Evolutionary conservation across 1,140 invertebrate species (phyloP), one percentile per base, ranked within the genome.

Genomic region (Pectinophora gossypiella): DNA sequence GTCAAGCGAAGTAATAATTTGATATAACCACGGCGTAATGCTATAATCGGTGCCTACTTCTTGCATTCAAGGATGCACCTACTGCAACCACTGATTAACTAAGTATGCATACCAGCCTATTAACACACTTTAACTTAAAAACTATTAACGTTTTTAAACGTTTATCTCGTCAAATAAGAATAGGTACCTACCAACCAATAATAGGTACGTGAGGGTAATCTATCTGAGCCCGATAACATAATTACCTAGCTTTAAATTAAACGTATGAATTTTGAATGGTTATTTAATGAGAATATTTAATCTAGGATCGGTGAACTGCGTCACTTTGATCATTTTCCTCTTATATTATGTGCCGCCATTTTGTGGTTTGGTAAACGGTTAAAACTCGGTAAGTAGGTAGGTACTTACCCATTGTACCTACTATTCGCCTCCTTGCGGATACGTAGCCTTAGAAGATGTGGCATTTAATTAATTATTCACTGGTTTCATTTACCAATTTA

Each of bases 1-100:
- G 57, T 64, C 57, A 64, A 56, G 49, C 42, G 38, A 23, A 42
- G 23, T 52, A 61, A 54, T 61, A 54, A 49, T 35, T 23, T 48
- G 46, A 59, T 59, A 55, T 55, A 59, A 51, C 57, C 32, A 38
- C 36, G n/a, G n/a, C 27, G 27, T 7, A 7, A 32, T 32, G 27
- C 27, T 32, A 32, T 32, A 32, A 32, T 32, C n/a, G n/a, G n/a
- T n/a, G n/a, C n/a, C n/a, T n/a, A n/a, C n/a, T n/a, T n/a, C n/a
- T n/a, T n/a, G n/a, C n/a, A n/a, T n/a, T n/a, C n/a, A n/a, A n/a
- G n/a, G 12, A 27, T 27, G 23, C 12, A 27, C 12, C 12, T 27
- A 27, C 23, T 27, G 23, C 23, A 27, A 27, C 23, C 5, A n/a
- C n/a, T n/a, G n/a, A n/a, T n/a, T n/a, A n/a, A n/a, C n/a, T n/a